phyloP scores from a whole-genome alignment of 2,888 invertebrate genomes.

The Mythimna pallens region DNA sequence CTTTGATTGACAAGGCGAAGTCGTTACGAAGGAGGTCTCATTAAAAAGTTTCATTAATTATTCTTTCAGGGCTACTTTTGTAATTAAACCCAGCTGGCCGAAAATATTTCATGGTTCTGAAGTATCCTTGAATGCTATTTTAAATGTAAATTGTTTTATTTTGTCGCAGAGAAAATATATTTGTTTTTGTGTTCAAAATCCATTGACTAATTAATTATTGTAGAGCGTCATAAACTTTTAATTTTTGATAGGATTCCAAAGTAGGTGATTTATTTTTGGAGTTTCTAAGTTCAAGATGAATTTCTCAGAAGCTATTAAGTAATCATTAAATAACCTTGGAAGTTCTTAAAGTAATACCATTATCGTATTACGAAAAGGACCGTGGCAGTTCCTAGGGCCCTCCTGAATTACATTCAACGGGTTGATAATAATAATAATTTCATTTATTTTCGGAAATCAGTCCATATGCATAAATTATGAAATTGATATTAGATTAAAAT shows the following conservation, averaged over 20 bases:
- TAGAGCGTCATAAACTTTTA: constrained; percentile 6
- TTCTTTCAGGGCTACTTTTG: constrained; percentile 47
- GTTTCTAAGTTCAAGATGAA: not conserved
- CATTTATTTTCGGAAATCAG: no score
- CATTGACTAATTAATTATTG: not conserved
- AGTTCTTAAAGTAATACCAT: constrained; percentile 5
- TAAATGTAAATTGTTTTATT: constrained; percentile 39
- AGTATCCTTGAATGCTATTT: constrained; percentile 13
- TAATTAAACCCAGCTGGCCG: constrained; percentile 31
- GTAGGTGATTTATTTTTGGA: constrained; percentile 1
- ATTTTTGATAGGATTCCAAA: not conserved
- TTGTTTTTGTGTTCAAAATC: constrained; percentile 9
- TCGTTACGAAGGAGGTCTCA: constrained; percentile 56
- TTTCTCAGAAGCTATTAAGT: constrained; percentile 10
- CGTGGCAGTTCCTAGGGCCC: not conserved
- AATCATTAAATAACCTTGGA: constrained; percentile 4
- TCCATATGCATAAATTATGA: no score
- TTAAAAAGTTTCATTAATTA: constrained; percentile 63
- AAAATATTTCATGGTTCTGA: constrained; percentile 22
- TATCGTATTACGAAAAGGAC: not conserved
- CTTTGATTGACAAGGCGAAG: constrained; percentile 60
- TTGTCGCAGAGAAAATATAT: constrained; percentile 1
- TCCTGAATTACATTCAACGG: not conserved
- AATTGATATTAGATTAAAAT: no score
- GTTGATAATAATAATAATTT: not conserved